These are phyloP conservation scores for Antigone vipio DNA, from an alignment of 2,113 vertebrate species.

Conservation along the genomic window DNA sequence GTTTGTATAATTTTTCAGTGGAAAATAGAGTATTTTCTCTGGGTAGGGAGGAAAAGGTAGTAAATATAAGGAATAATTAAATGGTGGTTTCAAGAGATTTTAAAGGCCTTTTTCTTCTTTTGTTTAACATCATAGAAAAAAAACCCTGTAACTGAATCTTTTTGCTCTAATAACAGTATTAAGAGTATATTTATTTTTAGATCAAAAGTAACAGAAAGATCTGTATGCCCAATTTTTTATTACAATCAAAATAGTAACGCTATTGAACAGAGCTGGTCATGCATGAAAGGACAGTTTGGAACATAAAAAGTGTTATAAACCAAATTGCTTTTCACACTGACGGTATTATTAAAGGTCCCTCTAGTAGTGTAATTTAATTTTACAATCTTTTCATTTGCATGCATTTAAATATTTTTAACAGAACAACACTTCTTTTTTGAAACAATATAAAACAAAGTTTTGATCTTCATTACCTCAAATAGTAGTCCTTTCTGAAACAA, in stretches of 20 bases:
- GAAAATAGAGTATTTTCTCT: neutral
- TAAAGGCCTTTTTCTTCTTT: neutral
- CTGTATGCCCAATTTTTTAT: neutral
- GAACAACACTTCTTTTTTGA: neutral
- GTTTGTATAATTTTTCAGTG: neutral
- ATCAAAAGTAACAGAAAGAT: neutral
- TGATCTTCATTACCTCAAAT: neutral
- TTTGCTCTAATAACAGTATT: neutral
- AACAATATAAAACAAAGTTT: neutral
- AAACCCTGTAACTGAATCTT: neutral
- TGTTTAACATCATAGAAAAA: neutral
- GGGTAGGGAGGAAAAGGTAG: accelerated
- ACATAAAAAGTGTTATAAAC: neutral
- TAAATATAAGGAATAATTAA: neutral
- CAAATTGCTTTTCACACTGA: neutral
- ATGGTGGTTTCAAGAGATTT: neutral
- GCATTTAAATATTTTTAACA: neutral
- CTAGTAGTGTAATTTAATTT: neutral
- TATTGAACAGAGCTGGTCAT: neutral
- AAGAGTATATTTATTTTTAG: neutral
- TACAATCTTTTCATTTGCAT: neutral
- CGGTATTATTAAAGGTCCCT: neutral
- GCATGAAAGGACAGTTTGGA: neutral
- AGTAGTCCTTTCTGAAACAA: neutral
- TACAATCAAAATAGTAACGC: neutral